phyloP scores from a whole-genome alignment of 2,888 invertebrate species.

The Diarsia dahlii region DNA sequence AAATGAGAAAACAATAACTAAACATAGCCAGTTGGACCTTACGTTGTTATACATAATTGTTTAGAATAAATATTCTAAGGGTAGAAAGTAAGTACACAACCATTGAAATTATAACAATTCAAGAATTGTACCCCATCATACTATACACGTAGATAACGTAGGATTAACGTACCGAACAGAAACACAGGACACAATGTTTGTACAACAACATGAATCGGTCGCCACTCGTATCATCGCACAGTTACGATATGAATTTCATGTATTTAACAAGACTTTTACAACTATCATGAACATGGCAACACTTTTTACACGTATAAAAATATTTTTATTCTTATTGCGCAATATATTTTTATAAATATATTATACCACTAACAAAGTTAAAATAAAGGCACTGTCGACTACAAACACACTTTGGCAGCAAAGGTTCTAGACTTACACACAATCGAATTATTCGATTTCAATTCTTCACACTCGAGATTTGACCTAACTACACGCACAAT shows the following conservation, averaged over 20 bases:
- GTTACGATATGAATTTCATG: constrained; percentile 68
- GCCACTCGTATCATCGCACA: constrained; percentile 55
- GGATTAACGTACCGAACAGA: constrained; percentile 61
- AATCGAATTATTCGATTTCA: constrained; percentile 76
- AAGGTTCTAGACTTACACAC: constrained; percentile 83
- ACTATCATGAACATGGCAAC: constrained; percentile 90
- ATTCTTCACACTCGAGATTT: constrained; percentile 76
- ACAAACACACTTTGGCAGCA: constrained; percentile 91
- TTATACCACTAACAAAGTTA: constrained; percentile 83
- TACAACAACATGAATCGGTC: constrained; percentile 67
- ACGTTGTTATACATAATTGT: constrained; percentile 69
- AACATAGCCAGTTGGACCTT: constrained; percentile 75
- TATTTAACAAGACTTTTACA: constrained; percentile 80
- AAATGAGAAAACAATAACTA: constrained; percentile 74
- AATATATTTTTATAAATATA: constrained; percentile 89
- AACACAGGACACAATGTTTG: constrained; percentile 64
- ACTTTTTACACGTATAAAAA: constrained; percentile 89
- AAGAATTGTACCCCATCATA: constrained; percentile 74
- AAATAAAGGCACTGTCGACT: constrained; percentile 90
- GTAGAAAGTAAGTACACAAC: constrained; percentile 88
- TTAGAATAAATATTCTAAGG: constrained; percentile 69
- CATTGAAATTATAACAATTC: constrained; percentile 80
- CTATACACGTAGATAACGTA: constrained; percentile 56
- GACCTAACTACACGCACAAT: constrained; percentile 79
- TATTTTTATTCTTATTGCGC: constrained; percentile 85